Evolutionary conservation across 92 coral and sea anemone species (phyloP).

Genomic region (Epizoanthus illoricatus): DNA sequence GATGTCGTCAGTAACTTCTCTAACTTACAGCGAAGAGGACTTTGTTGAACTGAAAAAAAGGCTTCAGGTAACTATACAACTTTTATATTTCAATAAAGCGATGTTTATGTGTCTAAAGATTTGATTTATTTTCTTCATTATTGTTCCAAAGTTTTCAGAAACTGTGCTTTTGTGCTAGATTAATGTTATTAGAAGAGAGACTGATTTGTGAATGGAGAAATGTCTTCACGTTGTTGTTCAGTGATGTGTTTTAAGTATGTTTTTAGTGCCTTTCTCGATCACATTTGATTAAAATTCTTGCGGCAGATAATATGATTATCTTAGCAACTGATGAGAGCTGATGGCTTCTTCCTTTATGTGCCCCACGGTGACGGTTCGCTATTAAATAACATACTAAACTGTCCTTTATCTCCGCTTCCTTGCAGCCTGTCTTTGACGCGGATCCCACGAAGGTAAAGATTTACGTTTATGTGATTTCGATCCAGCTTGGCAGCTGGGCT

Average conservation of each 20-base stretch:
- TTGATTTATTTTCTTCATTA: background rate
- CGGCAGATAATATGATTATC: slow-evolving; percentile 4
- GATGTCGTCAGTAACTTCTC: slow-evolving; percentile 18
- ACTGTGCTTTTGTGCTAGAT: background rate
- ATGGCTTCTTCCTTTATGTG: background rate
- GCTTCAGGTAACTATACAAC: slow-evolving; percentile 25
- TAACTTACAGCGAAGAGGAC: slow-evolving; percentile 34
- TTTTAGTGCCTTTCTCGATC: slow-evolving; percentile 16
- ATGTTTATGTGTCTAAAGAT: background rate
- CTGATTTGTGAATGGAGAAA: background rate
- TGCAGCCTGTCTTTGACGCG: slow-evolving; percentile 40
- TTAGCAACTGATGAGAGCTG: slow-evolving; percentile 32
- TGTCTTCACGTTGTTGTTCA: background rate
- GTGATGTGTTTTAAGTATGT: background rate
- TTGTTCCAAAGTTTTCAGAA: background rate
- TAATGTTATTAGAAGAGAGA: background rate
- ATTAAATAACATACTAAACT: background rate
- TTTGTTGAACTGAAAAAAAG: slow-evolving; percentile 34
- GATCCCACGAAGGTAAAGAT: slow-evolving; percentile 27
- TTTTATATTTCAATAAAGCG: background rate
- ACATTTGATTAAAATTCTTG: slow-evolving; percentile 22
- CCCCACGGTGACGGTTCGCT: background rate
- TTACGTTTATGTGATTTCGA: background rate
- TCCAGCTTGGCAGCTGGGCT: no score
- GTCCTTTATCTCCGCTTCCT: background rate